phyloP scores from a whole-genome alignment of 2,888 invertebrate species.

The Plemyria rubiginata region DNA sequence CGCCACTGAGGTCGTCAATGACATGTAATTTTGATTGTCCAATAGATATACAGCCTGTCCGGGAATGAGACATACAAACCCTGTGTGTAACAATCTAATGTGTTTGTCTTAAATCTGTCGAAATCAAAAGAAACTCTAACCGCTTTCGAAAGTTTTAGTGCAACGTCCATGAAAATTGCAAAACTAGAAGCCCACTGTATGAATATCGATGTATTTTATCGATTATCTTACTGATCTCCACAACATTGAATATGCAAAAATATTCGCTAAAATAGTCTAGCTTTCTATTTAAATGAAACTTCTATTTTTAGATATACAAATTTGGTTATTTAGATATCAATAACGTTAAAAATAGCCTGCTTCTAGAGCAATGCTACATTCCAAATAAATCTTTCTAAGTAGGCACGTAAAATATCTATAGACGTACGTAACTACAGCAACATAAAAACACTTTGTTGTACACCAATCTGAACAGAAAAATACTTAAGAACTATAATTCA shows the following conservation, averaged over 20 bases:
- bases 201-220: background rate
- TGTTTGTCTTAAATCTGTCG: too few relatives aligned
- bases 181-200: background rate
- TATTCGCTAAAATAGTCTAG: slow-evolving; percentile 10
- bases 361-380: slow-evolving; percentile 1
- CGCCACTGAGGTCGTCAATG: too few relatives aligned
- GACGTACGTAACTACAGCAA: too few relatives aligned
- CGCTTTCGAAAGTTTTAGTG: slow-evolving; percentile 10
- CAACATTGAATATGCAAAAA: slow-evolving; percentile 13
- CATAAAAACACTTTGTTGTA: too few relatives aligned
- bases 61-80: too few relatives aligned
- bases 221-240: slow-evolving; percentile 7
- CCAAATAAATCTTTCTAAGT: slow-evolving; percentile 9
- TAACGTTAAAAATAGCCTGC: slow-evolving; percentile 3
- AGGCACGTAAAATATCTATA: too few relatives aligned
- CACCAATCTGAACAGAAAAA: too few relatives aligned
- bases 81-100: too few relatives aligned
- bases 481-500: too few relatives aligned
- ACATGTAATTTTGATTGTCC: too few relatives aligned
- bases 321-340: slow-evolving; percentile 5
- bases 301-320: slow-evolving; percentile 19
- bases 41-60: too few relatives aligned
- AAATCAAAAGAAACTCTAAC: background rate
- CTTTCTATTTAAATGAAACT: slow-evolving; percentile 25
- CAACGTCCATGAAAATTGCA: background rate